These are phyloP conservation scores for Cephalotes varians DNA, from an alignment of 2,888 invertebrate genomes.

Conservation along the genomic window DNA sequence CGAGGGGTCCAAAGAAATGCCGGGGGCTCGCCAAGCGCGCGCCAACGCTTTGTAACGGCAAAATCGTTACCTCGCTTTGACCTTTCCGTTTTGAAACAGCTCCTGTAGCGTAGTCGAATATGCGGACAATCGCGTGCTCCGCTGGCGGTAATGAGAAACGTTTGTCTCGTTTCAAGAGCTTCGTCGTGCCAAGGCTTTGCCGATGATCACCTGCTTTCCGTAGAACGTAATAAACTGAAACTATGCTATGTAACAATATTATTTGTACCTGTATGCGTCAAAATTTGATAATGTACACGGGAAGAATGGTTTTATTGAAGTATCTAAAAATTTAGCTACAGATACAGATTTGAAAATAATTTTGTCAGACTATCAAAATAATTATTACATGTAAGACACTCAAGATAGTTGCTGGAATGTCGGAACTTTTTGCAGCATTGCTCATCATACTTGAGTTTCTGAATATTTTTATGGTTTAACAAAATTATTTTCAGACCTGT, in stretches of 20 bases:
- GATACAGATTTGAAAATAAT: too few species aligned
- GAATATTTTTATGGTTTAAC: too few species aligned
- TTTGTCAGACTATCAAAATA: too few species aligned
- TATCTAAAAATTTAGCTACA: too few species aligned
- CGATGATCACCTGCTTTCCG: not conserved
- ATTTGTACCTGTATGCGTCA: too few species aligned
- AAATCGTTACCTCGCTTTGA: conserved; percentile 72
- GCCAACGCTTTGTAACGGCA: conserved; percentile 61
- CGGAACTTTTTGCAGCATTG: too few species aligned
- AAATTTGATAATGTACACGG: too few species aligned
- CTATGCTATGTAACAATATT: not conserved
- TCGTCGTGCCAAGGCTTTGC: not conserved
- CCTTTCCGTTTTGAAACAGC: conserved; percentile 37
- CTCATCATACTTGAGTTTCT: too few species aligned
- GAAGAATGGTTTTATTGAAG: too few species aligned
- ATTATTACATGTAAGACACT: too few species aligned
- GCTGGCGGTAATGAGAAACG: conserved; percentile 56
- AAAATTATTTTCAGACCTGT: too few species aligned
- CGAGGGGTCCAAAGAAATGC: conserved; percentile 60
- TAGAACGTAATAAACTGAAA: not conserved
- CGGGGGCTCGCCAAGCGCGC: conserved; percentile 46
- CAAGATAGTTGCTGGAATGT: too few species aligned
- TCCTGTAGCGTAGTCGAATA: conserved; percentile 54
- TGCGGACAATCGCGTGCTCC: conserved; percentile 68
- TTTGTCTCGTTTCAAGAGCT: conserved; percentile 2